phyloP scores from a whole-genome alignment of 2,113 vertebrate genomes.

The Hylia prasina region DNA sequence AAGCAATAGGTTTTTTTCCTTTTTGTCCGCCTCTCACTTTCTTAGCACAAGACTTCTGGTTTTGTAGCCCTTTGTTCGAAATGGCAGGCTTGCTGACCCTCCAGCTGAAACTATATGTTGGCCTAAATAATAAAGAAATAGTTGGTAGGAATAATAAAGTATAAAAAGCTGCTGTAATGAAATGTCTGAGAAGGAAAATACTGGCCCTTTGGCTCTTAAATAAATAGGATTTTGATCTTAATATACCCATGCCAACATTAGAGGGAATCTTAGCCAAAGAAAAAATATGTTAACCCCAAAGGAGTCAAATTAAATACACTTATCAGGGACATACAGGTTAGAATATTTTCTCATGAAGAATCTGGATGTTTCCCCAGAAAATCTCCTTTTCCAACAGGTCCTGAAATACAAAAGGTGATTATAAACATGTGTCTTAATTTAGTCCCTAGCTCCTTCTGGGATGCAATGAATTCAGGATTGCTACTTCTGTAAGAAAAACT shows the following conservation, averaged over 20 bases:
- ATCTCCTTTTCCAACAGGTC: neutral
- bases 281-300: neutral
- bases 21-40: neutral
- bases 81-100: neutral
- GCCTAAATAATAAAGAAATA: neutral
- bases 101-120: neutral
- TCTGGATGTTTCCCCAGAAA: neutral
- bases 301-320: neutral
- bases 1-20: too few relatives aligned
- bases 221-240: neutral
- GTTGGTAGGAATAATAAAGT: neutral
- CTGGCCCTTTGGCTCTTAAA: neutral
- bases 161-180: neutral
- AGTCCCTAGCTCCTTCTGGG: neutral
- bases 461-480: neutral
- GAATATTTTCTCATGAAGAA: neutral
- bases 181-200: neutral
- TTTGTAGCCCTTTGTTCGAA: neutral
- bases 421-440: neutral
- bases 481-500: neutral
- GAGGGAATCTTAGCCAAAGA: neutral
- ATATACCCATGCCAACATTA: fast-evolving
- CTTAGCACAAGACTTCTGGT: neutral
- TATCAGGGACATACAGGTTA: neutral
- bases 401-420: neutral